Evolutionary conservation across 2,797 vertebrate species (phyloP).

Genomic region (Carcharodon carcharias): DNA sequence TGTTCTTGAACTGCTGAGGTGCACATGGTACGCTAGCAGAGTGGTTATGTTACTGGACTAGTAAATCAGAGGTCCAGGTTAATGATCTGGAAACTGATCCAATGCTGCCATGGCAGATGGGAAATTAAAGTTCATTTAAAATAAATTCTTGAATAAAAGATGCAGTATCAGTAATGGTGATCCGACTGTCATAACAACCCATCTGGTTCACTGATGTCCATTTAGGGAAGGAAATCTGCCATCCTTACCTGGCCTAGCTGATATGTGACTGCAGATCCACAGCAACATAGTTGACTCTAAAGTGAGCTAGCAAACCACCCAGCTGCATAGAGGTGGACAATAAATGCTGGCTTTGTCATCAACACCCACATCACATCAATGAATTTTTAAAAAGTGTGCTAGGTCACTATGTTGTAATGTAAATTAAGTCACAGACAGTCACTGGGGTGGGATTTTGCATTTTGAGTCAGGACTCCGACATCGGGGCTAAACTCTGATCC

Average conservation of each 20-base stretch:
- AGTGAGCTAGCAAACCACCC: too few relatives aligned
- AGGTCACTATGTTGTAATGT: too few relatives aligned
- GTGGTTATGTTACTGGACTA: background rate
- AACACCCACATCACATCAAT: too few relatives aligned
- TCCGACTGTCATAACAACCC: background rate
- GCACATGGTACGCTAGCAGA: background rate
- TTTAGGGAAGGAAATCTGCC: background rate
- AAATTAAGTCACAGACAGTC: too few relatives aligned
- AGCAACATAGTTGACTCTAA: too few relatives aligned
- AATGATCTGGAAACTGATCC: background rate
- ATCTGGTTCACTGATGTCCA: background rate
- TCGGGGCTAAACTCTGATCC: too few relatives aligned
- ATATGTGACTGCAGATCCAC: background rate
- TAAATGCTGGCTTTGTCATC: too few relatives aligned
- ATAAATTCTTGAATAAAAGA: background rate
- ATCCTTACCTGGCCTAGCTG: background rate
- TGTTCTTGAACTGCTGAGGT: background rate
- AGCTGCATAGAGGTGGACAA: too few relatives aligned
- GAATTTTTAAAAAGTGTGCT: too few relatives aligned
- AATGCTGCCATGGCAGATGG: background rate
- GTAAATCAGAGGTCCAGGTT: background rate
- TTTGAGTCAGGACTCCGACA: too few relatives aligned
- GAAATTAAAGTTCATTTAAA: background rate
- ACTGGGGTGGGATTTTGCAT: too few relatives aligned
- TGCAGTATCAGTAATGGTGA: background rate